Evolutionary conservation across 2,113 vertebrate species (phyloP), one percentile per base, ranked within the genome.

Genomic region (Siphamia tubifer): DNA sequence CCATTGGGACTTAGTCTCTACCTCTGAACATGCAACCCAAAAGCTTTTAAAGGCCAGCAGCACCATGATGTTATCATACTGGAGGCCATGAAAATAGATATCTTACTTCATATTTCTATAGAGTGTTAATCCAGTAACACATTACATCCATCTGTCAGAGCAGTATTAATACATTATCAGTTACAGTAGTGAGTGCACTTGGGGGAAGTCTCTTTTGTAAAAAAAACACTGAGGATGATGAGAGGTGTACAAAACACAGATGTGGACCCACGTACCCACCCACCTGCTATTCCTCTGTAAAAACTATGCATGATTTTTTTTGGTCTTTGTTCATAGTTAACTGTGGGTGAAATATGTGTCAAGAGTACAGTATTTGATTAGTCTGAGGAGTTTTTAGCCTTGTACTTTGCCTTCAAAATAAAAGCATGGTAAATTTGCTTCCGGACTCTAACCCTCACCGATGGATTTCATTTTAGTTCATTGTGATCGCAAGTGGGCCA

Each of bases 341-440:
- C n/a, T n/a, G n/a, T n/a, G n/a, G 39, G 15, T 10, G 8, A 24
- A 13, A 31, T 35, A 1, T 40, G 2, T 23, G 51, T 66, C 12
- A 68, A 0, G 0, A 1, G 0, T 0, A 0, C 34, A 24, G 44
- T 8, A 35, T 12, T 24, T 32, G 1, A 10, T 13, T n/a, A n/a
- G n/a, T n/a, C n/a, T n/a, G n/a, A 13, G 20, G 17, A 7, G 15
- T 64, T 43, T 20, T 25, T 27, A 30, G 13, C n/a, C 36, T 48
- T 1, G 6, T 16, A 39, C 0, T 1, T 12, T 23, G 15, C 48
- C 31, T 86, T 81, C 77, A 83, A 60, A 83, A 76, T 76, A 81
- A 86, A 64, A 60, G 53, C 6, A 39, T 7, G 7, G 28, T 30
- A 30, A 32, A 9, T n/a, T n/a, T n/a, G n/a, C n/a, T n/a, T n/a